phyloP scores from a whole-genome alignment of 2,797 vertebrate genomes.

The Coregonus suidteri region DNA sequence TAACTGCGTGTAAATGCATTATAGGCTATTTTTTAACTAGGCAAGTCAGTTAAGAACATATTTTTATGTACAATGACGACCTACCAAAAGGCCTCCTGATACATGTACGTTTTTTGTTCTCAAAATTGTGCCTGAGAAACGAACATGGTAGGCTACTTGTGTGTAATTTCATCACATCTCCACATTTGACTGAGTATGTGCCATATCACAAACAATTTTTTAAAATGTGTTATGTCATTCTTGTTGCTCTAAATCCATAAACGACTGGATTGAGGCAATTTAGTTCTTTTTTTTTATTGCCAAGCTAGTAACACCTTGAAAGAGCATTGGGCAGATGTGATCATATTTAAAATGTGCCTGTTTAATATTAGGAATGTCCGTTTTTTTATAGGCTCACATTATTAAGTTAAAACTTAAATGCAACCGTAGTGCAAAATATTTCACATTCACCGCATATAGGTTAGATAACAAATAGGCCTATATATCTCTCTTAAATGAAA shows the following conservation, averaged over 20 bases:
- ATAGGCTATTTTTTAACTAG: too few species aligned
- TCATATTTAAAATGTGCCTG: not conserved
- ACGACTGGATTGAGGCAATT: not conserved
- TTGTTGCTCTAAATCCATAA: not conserved
- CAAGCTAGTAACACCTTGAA: not conserved
- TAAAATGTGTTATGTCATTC: too few species aligned
- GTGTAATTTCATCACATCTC: too few species aligned
- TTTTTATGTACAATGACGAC: too few species aligned
- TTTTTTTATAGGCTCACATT: not conserved
- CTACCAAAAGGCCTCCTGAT: too few species aligned
- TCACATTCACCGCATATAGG: not conserved
- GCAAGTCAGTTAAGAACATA: too few species aligned
- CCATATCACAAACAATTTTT: too few species aligned
- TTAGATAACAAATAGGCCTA: not conserved
- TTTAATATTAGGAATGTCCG: not conserved
- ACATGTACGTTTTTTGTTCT: too few species aligned
- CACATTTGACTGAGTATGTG: too few species aligned
- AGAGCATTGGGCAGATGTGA: not conserved
- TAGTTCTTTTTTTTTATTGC: not conserved
- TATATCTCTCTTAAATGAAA: not conserved
- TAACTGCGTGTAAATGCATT: too few species aligned
- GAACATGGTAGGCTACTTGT: too few species aligned
- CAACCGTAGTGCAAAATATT: not conserved
- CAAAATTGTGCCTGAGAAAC: too few species aligned
- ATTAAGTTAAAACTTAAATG: not conserved